Conservation (phyloP, 2,888 invertebrate species). For the Abrostola triplasia region DNA sequence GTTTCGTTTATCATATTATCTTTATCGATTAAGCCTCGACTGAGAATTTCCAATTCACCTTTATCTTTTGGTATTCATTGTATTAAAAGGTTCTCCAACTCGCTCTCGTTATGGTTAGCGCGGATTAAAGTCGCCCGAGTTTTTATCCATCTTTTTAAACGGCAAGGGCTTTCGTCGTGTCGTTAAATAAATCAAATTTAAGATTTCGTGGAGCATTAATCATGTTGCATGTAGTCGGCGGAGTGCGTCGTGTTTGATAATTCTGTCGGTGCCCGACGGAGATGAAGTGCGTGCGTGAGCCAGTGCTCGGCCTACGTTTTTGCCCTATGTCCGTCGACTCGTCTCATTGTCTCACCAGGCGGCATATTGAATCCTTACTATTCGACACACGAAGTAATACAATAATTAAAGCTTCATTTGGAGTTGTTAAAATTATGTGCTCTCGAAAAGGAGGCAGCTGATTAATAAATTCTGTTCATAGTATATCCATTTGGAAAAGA, state of each 20-base stretch:
- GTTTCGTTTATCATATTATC: conserved; percentile 81
- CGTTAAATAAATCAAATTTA: conserved; percentile 77
- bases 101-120: conserved; percentile 58
- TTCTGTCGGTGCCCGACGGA: conserved; percentile 57
- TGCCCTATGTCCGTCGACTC: conserved; percentile 51
- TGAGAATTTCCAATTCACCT: conserved; percentile 75
- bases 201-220: conserved; percentile 74
- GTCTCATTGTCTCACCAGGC: conserved; percentile 68
- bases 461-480: conserved; percentile 11
- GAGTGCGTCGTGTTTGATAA: conserved; percentile 60
- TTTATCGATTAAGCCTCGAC: conserved; percentile 71
- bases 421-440: conserved; percentile 40
- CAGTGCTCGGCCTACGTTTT: conserved; percentile 58
- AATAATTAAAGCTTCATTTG: conserved; percentile 69
- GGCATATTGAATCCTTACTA: conserved; percentile 59
- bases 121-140: conserved; percentile 66
- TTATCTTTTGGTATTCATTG: conserved; percentile 65
- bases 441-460: conserved; percentile 15
- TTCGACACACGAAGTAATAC: conserved; percentile 61
- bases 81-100: conserved; percentile 50
- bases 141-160: conserved; percentile 66
- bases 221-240: conserved; percentile 71
- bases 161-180: conserved; percentile 62
- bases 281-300: conserved; percentile 63
- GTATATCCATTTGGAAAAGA: conserved; percentile 1